A percentile compares a stretch with the other conserved stretches of the same genome.
Conservation (phyloP, 2,113 vertebrate genomes). For the Psilopogon haemacephalus region DNA sequence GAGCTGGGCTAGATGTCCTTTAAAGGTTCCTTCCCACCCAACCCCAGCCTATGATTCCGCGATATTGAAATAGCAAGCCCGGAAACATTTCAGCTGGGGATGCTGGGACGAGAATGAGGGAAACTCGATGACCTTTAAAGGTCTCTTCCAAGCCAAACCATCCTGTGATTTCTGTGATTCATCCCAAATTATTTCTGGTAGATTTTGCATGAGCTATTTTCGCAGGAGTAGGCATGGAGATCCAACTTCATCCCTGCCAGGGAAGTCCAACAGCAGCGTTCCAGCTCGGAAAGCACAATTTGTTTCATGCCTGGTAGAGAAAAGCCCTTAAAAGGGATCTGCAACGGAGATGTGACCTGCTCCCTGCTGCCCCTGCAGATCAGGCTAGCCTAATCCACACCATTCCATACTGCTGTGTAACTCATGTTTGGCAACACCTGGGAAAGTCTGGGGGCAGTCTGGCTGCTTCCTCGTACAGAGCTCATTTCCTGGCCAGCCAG, state of each 20-base stretch:
- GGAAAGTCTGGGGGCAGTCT: background rate
- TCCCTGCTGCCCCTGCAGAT: accelerated
- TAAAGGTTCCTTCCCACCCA: too few relatives aligned
- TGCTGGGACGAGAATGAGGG: too few relatives aligned
- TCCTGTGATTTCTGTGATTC: too few relatives aligned
- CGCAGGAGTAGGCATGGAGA: background rate
- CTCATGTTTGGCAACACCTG: too few relatives aligned
- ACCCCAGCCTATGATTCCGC: too few relatives aligned
- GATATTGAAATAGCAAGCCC: too few relatives aligned
- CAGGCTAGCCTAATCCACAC: background rate
- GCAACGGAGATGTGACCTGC: background rate
- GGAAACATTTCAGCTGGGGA: too few relatives aligned
- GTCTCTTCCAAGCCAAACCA: too few relatives aligned
- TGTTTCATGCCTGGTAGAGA: background rate
- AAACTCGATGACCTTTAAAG: too few relatives aligned
- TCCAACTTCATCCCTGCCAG: background rate
- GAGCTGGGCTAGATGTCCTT: too few relatives aligned
- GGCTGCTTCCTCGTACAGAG: background rate
- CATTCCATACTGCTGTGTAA: too few relatives aligned
- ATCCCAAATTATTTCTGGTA: background rate
- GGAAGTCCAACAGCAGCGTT: background rate
- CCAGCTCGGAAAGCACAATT: background rate
- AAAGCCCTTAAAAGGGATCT: background rate
- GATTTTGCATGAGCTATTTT: background rate
- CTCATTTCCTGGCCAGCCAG: background rate